These are phyloP conservation scores for Narcine bancroftii DNA, from an alignment of 2,113 vertebrate species.

Conservation along the genomic window DNA sequence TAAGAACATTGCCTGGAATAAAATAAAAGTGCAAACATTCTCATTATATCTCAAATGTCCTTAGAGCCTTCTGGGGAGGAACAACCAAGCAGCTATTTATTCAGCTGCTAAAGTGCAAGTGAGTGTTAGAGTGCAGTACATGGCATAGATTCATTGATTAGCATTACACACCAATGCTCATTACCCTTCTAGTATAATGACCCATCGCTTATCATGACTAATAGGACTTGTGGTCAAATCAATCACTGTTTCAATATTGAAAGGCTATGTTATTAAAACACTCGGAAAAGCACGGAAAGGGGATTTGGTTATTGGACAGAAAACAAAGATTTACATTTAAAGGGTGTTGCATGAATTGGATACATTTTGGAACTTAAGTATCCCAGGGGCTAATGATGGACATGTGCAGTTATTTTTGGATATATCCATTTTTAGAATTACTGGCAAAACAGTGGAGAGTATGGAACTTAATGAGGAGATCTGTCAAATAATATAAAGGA, in stretches of 20 bases:
- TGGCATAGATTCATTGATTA: background rate
- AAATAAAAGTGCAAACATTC: background rate
- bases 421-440: background rate
- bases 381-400: background rate
- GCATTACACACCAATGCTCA: background rate
- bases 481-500: background rate
- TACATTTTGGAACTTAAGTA: background rate
- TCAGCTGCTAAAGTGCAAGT: background rate
- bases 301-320: background rate
- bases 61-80: background rate
- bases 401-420: background rate
- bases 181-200: background rate
- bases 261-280: background rate
- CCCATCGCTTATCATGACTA: background rate
- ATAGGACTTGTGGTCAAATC: background rate
- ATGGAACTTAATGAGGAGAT: background rate
- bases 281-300: background rate
- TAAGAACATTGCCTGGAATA: background rate
- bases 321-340: background rate
- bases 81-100: background rate
- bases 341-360: background rate
- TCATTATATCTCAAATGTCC: background rate
- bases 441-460: background rate
- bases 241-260: background rate
- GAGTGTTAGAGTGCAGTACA: background rate